Percentiles rank a stretch among this genome's conserved stretches.
phyloP scores from a whole-genome alignment of 2,113 vertebrate species.

The Choloepus hoffmanni region DNA sequence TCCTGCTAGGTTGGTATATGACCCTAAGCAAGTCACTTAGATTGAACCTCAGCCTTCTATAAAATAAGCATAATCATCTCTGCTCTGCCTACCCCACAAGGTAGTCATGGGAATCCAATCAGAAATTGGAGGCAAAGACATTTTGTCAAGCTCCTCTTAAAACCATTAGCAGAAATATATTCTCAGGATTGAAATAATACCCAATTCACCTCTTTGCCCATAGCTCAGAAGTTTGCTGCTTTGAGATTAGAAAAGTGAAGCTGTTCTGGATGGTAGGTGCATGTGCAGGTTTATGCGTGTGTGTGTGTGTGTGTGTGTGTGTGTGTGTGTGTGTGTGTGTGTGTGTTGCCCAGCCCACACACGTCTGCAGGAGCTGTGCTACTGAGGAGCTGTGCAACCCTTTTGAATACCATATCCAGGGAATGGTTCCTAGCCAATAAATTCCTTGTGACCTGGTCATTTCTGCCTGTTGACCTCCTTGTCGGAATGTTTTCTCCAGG shows the following conservation, averaged over 20 bases:
- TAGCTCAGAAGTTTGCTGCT: background rate
- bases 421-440: background rate
- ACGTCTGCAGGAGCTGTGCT: background rate
- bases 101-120: background rate
- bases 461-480: background rate
- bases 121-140: background rate
- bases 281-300: fast-evolving
- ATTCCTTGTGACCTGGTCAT: background rate
- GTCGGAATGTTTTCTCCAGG: background rate
- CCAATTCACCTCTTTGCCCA: background rate
- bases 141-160: background rate
- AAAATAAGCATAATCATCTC: background rate
- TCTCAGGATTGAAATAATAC: background rate
- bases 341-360: no score
- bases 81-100: background rate
- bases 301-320: no score
- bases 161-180: background rate
- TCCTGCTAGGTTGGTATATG: background rate
- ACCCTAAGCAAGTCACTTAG: background rate
- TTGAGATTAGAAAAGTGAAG: background rate
- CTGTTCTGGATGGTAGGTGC: background rate
- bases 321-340: background rate
- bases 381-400: background rate
- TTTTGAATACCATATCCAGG: background rate
- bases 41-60: background rate